Base-by-base conservation (phyloP, 2,113 vertebrate genomes). In the Albula goreensis region DNA sequence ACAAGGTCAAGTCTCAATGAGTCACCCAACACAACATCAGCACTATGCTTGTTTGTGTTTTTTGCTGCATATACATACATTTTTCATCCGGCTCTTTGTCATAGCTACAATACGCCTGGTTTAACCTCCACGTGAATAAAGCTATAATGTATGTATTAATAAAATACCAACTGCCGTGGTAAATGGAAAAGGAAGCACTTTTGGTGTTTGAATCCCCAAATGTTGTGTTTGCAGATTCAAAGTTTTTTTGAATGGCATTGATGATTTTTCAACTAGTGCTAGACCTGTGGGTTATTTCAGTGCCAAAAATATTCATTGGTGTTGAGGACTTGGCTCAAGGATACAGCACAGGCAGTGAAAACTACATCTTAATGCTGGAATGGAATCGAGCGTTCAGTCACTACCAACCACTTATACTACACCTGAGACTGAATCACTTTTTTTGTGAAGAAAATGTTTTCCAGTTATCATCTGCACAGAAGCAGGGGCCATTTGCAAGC, bases 401-500 rank as follows among this genome's bases (percentile, higher is more conserved):
- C 70, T 31, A 31, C n/a, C 22, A 74, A 25, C 22, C 22, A 7
- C 70, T 1, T 9, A 22, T n/a, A 5, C 22, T 2, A 74, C 22
- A 25, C 70, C 8, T 74, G 70, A 74, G 31, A 74, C 2, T 6
- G 70, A 74, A 31, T 74, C 5, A 22, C 25, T 13, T 5, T 8
- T 22, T 25, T 19, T 19, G 60, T 41, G 3, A 31, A 1, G 70
- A 74, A 8, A 25, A 31, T 19, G 70, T 74, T n/a, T 74, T 70
- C 10, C 70, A 74, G 17, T 10, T 9, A 31, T 74, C 22, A 31
- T 74, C n/a, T 0, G 70, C 70, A 74, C 22, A 6, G 70, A n/a
- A 74, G 60, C 60, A 74, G n/a, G 70, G 70, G 70, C 70, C 70
- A 82, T 74, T 51, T 17, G n/a, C 78, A 66, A 84, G 25, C 25